These are phyloP conservation scores for Corythornis leucogaster DNA, from an alignment of 2,797 vertebrate species.

Conservation along the genomic window DNA sequence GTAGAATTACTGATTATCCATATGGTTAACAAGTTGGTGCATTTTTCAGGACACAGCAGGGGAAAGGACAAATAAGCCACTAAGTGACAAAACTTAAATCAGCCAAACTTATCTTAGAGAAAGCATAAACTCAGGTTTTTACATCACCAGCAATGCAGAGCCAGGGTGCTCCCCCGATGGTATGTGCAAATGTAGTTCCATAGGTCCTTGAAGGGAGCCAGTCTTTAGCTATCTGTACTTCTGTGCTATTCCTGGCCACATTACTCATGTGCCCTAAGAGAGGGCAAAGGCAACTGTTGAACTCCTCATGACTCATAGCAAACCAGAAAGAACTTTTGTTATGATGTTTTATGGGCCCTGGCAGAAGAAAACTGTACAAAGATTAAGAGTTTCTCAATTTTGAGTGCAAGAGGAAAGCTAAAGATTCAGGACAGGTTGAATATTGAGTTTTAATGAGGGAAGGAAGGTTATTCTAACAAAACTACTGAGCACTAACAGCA, in stretches of 20 bases:
- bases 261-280: background rate
- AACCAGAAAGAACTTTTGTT: background rate
- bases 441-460: background rate
- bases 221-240: background rate
- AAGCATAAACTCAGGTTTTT: background rate
- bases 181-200: background rate
- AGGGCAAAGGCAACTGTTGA: background rate
- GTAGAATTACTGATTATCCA: background rate
- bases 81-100: background rate
- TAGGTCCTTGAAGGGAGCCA: fast-evolving
- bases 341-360: background rate
- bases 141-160: background rate
- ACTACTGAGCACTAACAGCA: background rate
- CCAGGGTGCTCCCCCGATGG: background rate
- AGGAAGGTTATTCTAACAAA: background rate
- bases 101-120: background rate
- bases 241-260: background rate
- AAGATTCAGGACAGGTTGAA: background rate
- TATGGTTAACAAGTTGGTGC: background rate
- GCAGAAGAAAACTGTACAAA: background rate
- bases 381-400: background rate
- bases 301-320: background rate
- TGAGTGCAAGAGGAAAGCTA: background rate
- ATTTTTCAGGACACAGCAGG: background rate
- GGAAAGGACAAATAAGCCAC: background rate